Evolutionary conservation across 2,113 vertebrate genomes (phyloP).

Genomic region (Poeciliopsis occidentalis): DNA sequence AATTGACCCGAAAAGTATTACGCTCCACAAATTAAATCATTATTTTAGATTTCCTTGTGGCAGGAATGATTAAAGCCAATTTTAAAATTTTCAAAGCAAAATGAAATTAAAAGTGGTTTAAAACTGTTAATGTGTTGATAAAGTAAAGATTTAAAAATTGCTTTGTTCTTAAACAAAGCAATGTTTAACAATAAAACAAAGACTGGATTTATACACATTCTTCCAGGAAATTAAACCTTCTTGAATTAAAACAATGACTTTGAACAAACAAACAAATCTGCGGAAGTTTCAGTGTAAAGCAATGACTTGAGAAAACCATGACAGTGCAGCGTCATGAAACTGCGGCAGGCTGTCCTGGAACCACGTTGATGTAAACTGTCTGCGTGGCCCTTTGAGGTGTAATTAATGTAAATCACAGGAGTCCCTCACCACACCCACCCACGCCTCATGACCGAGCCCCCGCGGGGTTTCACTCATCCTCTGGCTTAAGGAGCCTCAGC

Average conservation of each 20-base stretch:
- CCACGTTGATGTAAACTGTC: background rate
- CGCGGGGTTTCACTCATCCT: conserved; percentile 7
- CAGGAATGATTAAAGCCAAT: too few relatives aligned
- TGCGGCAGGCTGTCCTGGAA: background rate
- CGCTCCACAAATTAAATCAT: too few relatives aligned
- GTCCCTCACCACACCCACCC: conserved; percentile 67
- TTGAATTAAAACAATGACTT: background rate
- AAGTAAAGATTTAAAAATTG: too few relatives aligned
- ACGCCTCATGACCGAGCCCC: conserved; percentile 15
- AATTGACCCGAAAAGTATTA: too few relatives aligned
- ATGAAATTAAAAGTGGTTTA: too few relatives aligned
- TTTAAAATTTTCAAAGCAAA: too few relatives aligned
- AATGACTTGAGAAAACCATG: background rate
- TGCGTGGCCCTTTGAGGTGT: background rate
- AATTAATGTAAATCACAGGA: conserved; percentile 15
- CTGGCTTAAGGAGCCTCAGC: background rate
- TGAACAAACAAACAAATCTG: background rate
- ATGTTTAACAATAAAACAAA: too few relatives aligned
- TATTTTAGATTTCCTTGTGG: too few relatives aligned
- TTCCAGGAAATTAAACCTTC: too few relatives aligned
- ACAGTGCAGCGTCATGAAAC: background rate
- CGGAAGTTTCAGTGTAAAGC: background rate
- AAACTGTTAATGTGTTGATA: too few relatives aligned
- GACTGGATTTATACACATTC: too few relatives aligned
- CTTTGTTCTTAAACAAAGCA: too few relatives aligned